A percentile compares a stretch with the other conserved stretches of the same genome.
These are phyloP conservation scores for Hofmannophila pseudospretella DNA, from an alignment of 2,888 invertebrate species.

Conservation along the genomic window DNA sequence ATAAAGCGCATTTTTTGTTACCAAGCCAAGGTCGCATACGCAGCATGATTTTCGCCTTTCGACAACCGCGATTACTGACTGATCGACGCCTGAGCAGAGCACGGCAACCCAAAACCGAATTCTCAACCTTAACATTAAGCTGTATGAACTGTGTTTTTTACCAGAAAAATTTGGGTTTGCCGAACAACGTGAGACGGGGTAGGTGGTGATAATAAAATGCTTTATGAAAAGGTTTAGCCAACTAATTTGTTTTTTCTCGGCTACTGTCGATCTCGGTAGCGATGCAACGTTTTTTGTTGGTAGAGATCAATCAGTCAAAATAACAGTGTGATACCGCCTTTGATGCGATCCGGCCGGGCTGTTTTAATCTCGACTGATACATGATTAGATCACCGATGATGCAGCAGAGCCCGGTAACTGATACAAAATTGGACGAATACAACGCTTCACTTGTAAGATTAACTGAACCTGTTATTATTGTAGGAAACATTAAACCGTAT, in stretches of 20 bases:
- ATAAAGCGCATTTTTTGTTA: conserved; percentile 67
- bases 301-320: conserved; percentile 77
- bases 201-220: conserved; percentile 76
- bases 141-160: conserved; percentile 32
- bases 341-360: conserved; percentile 72
- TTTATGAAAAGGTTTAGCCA: conserved; percentile 77
- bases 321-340: conserved; percentile 78
- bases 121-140: conserved; percentile 43
- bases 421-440: conserved; percentile 63
- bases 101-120: conserved; percentile 23
- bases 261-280: conserved; percentile 77
- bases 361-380: conserved; percentile 75
- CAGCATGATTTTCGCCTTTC: conserved; percentile 74
- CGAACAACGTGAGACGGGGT: conserved; percentile 53
- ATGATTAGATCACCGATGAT: conserved; percentile 76
- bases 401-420: conserved; percentile 69
- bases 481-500: neutral
- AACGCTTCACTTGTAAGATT: conserved; percentile 49
- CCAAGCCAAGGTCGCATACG: conserved; percentile 66
- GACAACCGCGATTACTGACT: conserved; percentile 47
- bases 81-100: conserved; percentile 26
- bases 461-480: conserved; percentile 24
- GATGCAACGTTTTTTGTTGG: conserved; percentile 70
- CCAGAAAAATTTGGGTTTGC: conserved; percentile 36
- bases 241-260: conserved; percentile 77